Conservation (phyloP, 2,888 invertebrate genomes). For the Strigamia crassipes region DNA sequence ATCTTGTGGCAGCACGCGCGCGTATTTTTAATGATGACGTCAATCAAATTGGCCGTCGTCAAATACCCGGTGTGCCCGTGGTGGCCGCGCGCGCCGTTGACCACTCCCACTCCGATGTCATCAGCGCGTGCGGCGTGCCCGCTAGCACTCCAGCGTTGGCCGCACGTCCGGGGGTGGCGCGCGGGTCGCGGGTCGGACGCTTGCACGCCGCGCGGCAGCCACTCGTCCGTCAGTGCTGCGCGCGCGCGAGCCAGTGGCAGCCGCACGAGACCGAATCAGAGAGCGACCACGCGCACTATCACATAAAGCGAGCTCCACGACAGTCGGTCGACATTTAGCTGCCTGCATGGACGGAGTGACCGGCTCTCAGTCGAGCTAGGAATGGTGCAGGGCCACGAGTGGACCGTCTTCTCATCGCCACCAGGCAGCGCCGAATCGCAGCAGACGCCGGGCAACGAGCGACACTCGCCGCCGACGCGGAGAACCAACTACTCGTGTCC, state of each 20-base stretch:
- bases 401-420: slow-evolving; percentile 8
- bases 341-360: slow-evolving; percentile 16
- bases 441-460: slow-evolving; percentile 21
- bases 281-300: slow-evolving; percentile 22
- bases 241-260: slow-evolving; percentile 34
- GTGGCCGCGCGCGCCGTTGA: slow-evolving; percentile 46
- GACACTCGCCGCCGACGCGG: slow-evolving; percentile 25
- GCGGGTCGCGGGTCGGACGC: slow-evolving; percentile 46
- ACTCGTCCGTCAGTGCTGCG: slow-evolving; percentile 45
- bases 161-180: slow-evolving; percentile 47
- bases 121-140: slow-evolving; percentile 37
- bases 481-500: slow-evolving; percentile 14
- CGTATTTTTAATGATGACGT: slow-evolving; percentile 45
- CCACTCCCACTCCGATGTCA: slow-evolving; percentile 48
- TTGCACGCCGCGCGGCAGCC: slow-evolving; percentile 43
- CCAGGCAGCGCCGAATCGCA: slow-evolving; percentile 10
- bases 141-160: slow-evolving; percentile 44
- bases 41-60: slow-evolving; percentile 47
- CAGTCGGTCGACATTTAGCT: neutral
- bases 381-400: slow-evolving; percentile 25
- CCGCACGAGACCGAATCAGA: slow-evolving; percentile 19
- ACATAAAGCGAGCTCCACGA: neutral
- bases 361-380: neutral
- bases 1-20: neutral
- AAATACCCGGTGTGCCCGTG: slow-evolving; percentile 44